phyloP scores from a whole-genome alignment of 1,140 invertebrate genomes.

The Drepana arcuata region DNA sequence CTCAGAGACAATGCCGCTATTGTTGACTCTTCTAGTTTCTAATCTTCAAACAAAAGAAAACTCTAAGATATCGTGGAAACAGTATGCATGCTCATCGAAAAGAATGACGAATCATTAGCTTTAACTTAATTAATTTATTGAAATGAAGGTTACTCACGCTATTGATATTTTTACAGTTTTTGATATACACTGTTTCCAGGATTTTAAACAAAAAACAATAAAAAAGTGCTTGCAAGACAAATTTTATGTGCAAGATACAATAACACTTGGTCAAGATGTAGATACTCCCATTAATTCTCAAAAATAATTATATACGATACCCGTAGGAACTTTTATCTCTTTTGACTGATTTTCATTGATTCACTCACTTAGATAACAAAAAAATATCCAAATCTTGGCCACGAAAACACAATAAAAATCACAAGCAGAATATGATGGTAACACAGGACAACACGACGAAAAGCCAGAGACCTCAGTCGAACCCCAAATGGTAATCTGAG shows the following conservation, averaged over 20 bases:
- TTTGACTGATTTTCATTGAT: too few species aligned
- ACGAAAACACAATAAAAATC: constrained; percentile 14
- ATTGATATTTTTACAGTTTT: too few species aligned
- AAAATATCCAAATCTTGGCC: constrained; percentile 1
- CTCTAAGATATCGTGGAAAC: too few species aligned
- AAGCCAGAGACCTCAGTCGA: constrained; percentile 66
- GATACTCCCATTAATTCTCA: too few species aligned
- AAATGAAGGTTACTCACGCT: too few species aligned
- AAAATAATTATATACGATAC: too few species aligned
- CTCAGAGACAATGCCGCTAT: constrained; percentile 81
- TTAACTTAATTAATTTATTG: too few species aligned
- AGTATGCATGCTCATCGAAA: too few species aligned
- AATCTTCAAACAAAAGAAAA: constrained; percentile 29
- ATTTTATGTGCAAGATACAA: constrained; percentile 13
- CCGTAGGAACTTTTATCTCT: too few species aligned
- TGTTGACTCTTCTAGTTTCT: constrained; percentile 31
- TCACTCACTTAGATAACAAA: constrained; percentile 13
- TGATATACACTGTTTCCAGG: constrained; percentile 2
- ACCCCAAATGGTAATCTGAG: constrained; percentile 81
- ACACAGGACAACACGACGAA: constrained; percentile 58
- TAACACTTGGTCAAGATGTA: too few species aligned
- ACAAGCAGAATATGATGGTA: constrained; percentile 42
- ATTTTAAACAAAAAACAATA: constrained; percentile 15
- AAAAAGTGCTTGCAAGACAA: constrained; percentile 18
- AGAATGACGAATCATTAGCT: too few species aligned